Evolutionary conservation across 2,113 vertebrate genomes (phyloP), one percentile per base, ranked within the genome.

Genomic region (Microcebus ravelobensis): DNA sequence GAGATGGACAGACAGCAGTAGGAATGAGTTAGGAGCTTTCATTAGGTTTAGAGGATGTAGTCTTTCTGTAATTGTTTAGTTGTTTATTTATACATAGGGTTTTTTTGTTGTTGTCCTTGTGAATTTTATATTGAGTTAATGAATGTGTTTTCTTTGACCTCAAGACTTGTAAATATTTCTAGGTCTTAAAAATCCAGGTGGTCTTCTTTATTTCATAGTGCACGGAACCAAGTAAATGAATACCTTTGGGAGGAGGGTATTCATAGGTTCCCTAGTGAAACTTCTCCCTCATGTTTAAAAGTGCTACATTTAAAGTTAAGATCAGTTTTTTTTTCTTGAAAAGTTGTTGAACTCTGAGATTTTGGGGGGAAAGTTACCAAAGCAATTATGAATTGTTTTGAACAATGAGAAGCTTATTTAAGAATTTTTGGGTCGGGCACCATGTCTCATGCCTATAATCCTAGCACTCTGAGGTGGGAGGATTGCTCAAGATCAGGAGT

Each of bases 371-470:
- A 42, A n/a, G n/a, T 76, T 91, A 74, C 61, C 21, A 39, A 67
- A 90, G 34, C 31, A 95, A 36, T 93, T 84, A 34, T 31, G 67
- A 65, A 17, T 87, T 95, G 63, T 95, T 95, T 80, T 39, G 50
- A 81, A 74, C 12, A 61, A 8, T 55, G 31, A 94, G n/a, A 92
- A 87, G 8, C 68, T 87, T 79, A 55, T 87, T 92, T 87, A 71
- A 71, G 45, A 31, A n/a, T 55, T 39, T 91, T 86, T 95, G 52
- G 59, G 45, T 45, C 8, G 8, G 45, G 45, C 45, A 45, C 8
- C 45, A 45, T 45, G 45, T 6, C 45, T 45, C 45, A 45, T 8
- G 45, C 8, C 45, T 45, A 8, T 45, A 45, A 45, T 45, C 45
- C 45, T 45, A 45, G 45, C 45, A 45, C 45, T 45, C 45, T 45